Evolutionary conservation across 1,140 invertebrate genomes (phyloP), one percentile per base, ranked within the genome.

Genomic region (Elymnias hypermnestra): DNA sequence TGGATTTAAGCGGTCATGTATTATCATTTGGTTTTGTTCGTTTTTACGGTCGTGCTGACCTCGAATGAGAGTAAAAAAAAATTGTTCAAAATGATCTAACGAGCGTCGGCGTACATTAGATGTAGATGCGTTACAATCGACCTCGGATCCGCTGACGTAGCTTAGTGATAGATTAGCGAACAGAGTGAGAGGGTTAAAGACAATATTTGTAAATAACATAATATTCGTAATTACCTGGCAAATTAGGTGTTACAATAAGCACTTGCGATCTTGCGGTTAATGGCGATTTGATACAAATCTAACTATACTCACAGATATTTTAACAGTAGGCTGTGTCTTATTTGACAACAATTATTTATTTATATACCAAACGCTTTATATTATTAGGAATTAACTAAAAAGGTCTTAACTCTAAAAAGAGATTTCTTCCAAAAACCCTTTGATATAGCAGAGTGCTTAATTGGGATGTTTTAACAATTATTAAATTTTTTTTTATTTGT

Each of bases 141-240:
- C 71, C 71, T 78, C 73, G 72, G 61, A 57, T 46, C 59, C 67
- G 82, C 82, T 79, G 75, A 60, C 62, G 73, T 83, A 82, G 82
- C 70, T 71, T 83, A 83, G 77, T 52, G 64, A 71, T 84, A 84
- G 81, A 61, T 53, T 84, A 84, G 77, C 67, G 75, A 76, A 83
- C 77, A 83, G 79, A 85, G 83, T 77, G 83, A 84, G 86, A 85
- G 82, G 83, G 83, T 86, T 85, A 79, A 86, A 86, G 86, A 87
- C 86, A 87, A 87, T 87, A 87, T 86, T 83, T 87, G 84, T 87
- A 87, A 76, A 83, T 83, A 85, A 79, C 68, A 70, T 83, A n/a
- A n/a, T n/a, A 77, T 76, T 70, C 59, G 76, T 83, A 83, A 77
- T 76, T 58, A 74, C 74, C 75, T 83, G 73, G 52, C 60, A 62